Evolutionary conservation across 2,888 invertebrate genomes (phyloP), one percentile per base, ranked within the genome.

Genomic region (Oxyteleia sp.): DNA sequence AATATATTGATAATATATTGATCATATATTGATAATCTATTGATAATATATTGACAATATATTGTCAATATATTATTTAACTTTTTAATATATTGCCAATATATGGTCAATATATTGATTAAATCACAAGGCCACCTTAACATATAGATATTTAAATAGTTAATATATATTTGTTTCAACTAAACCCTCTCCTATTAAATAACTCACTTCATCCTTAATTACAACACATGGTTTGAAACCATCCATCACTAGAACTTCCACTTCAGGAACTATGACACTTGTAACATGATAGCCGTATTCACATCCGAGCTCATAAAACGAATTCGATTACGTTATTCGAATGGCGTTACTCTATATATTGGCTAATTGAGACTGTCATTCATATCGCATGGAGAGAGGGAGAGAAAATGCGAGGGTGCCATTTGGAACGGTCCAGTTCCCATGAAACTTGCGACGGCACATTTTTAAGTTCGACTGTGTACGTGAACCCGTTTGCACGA

Each of bases 361-460:
- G 47, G 53, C 35, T 75, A 75, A 75, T 75, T 63, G 71, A 64
- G 53, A 63, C 55, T 63, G 68, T 63, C 61, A 49, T 64, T 63
- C 74, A 63, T 53, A 69, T 35, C 26, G 35, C 18, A 38, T 45
- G 64, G 49, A 41, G 35, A 26, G 81, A 59, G 55, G 51, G 47
- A 57, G 43, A 55, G 84, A 79, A 85, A 75, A 69, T 79, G 51
- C 51, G 74, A 51, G 82, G 82, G 82, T 84, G 86, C 83, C 85
- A 84, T 87, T 86, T 84, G 75, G 86, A 87, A 82, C 84, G 86
- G 83, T 88, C 88, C 84, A 88, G 87, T 89, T 89, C 88, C 87
- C 88, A 88, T 88, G 87, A 68, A 59, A 57, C 71, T 43, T 41
- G 47, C 26, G 20, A 23, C 20, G 71, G 29, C 66, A 23, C 47